phyloP scores from a whole-genome alignment of 2,888 invertebrate species.

The Ochropleura leucogaster region DNA sequence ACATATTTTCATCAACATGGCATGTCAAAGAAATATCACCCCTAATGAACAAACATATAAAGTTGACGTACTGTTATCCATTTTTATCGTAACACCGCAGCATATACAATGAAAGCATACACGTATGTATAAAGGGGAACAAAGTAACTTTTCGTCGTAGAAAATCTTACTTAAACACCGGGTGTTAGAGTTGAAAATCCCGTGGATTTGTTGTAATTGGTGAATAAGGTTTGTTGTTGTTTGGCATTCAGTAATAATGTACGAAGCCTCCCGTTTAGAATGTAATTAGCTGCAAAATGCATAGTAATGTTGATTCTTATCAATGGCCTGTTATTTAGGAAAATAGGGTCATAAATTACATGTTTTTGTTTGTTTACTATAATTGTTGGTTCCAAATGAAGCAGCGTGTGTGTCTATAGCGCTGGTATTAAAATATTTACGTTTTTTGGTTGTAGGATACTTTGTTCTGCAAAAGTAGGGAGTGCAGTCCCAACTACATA shows the following conservation, averaged over 20 bases:
- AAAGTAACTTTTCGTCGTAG: not conserved
- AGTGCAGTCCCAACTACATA: not conserved
- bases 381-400: not conserved
- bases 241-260: conserved; percentile 41
- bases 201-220: conserved; percentile 21
- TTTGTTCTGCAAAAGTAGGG: not conserved
- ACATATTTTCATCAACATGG: conserved; percentile 23
- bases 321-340: conserved; percentile 21
- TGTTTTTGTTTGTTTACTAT: conserved; percentile 8
- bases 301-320: conserved; percentile 43
- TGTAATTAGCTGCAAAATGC: conserved; percentile 51
- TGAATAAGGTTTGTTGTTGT: conserved; percentile 38
- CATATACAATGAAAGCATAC: conserved; percentile 31
- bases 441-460: not conserved
- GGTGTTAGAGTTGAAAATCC: conserved; percentile 29
- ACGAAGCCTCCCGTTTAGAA: conserved; percentile 30
- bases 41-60: conserved; percentile 31
- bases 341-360: conserved; percentile 23
- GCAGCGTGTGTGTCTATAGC: not conserved
- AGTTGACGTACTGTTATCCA: conserved; percentile 44
- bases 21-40: conserved; percentile 23
- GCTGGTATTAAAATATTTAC: not conserved
- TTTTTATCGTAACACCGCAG: conserved; percentile 34
- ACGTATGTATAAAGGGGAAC: conserved; percentile 7
- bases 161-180: conserved; percentile 3